Evolutionary conservation across 2,888 invertebrate genomes (phyloP).

Genomic region (Pyrrhosoma nymphula): DNA sequence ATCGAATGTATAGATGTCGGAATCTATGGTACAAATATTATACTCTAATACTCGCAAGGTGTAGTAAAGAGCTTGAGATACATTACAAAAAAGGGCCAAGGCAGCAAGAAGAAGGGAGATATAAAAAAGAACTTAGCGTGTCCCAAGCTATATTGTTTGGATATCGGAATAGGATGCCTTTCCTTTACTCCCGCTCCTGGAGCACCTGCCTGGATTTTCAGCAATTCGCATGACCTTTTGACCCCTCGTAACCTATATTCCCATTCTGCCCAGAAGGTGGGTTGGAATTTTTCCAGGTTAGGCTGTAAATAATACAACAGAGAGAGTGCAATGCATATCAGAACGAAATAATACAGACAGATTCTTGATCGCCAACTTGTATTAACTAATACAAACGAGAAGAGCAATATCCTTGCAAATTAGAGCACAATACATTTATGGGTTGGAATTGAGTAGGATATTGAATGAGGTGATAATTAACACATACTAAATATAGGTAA

Average conservation of each 20-base stretch:
- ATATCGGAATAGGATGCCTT: background rate
- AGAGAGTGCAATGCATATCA: background rate
- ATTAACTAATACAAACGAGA: background rate
- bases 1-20: no score
- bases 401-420: background rate
- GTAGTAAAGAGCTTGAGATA: no score
- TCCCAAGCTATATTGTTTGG: background rate
- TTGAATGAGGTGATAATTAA: background rate
- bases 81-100: no score
- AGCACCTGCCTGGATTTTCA: background rate
- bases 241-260: conserved; percentile 59
- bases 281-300: background rate
- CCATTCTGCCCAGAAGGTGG: background rate
- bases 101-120: background rate
- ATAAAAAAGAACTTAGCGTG: background rate
- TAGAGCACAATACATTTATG: background rate
- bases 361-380: background rate
- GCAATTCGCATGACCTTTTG: conserved; percentile 57
- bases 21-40: no score
- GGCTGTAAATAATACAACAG: background rate
- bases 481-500: background rate
- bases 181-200: background rate
- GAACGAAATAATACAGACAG: background rate
- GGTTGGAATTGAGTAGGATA: background rate
- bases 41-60: no score